These are phyloP conservation scores for Bombus pascuorum DNA, from an alignment of 1,140 invertebrate genomes.

Conservation along the genomic window DNA sequence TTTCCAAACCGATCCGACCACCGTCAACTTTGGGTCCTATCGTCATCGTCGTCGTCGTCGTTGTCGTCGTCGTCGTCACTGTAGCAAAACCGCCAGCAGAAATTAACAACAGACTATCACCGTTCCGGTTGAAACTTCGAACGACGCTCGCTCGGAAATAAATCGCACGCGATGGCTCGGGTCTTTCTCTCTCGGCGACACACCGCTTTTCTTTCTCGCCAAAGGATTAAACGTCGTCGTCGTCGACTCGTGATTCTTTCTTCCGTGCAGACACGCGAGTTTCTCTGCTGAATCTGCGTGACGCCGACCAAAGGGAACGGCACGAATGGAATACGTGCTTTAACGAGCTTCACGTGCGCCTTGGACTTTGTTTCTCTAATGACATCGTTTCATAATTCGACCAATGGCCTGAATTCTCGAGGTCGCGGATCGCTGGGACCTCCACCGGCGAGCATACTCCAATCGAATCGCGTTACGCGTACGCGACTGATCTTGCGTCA, in stretches of 20 bases:
- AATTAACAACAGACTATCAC: not conserved
- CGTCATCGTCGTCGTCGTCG: not conserved
- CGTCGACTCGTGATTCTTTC: no score
- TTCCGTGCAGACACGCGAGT: conserved; percentile 10
- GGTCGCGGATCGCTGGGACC: no score
- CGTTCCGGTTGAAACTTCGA: not conserved
- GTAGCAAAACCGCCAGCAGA: not conserved
- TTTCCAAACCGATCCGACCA: not conserved
- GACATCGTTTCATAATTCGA: conserved; percentile 5
- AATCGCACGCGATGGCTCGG: not conserved
- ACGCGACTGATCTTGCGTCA: no score
- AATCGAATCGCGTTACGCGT: no score
- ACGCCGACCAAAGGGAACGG: not conserved
- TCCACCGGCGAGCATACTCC: no score
- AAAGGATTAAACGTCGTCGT: not conserved
- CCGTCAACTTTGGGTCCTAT: not conserved
- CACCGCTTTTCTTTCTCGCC: not conserved
- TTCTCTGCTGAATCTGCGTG: not conserved
- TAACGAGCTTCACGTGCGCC: conserved; percentile 12
- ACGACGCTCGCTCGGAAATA: conserved; percentile 6
- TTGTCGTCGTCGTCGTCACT: not conserved
- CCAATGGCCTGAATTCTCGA: not conserved
- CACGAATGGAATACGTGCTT: conserved; percentile 7
- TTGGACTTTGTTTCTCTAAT: conserved; percentile 1
- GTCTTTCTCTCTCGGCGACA: not conserved